These are phyloP conservation scores for Cryptoprocta ferox DNA, from an alignment of 2,797 vertebrate genomes.

Conservation along the genomic window DNA sequence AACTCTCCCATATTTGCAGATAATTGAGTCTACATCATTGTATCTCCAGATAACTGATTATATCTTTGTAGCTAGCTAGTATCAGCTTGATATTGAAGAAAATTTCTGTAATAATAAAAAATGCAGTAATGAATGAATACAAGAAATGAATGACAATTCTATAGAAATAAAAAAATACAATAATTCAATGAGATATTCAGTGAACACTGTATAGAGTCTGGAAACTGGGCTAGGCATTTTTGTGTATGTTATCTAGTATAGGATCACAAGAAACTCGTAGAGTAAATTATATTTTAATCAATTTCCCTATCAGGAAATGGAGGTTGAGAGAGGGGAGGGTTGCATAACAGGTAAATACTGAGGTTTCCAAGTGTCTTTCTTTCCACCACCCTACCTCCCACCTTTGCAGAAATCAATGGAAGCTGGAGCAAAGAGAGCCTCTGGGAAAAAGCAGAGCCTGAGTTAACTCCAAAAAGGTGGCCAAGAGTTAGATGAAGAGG, in stretches of 20 bases:
- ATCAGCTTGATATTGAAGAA: not conserved
- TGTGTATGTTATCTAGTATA: not conserved
- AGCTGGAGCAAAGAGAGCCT: not conserved
- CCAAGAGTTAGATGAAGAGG: not conserved
- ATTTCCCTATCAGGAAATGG: not conserved
- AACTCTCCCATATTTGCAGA: not conserved
- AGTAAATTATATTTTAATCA: not conserved
- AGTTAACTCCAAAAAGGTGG: not conserved
- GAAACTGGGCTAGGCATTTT: not conserved
- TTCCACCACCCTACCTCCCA: not conserved
- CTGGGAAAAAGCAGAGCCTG: not conserved
- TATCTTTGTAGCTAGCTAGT: not conserved
- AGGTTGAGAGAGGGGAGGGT: not conserved
- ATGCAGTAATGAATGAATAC: not conserved
- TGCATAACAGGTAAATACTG: not conserved
- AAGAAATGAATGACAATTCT: slow-evolving; percentile 7
- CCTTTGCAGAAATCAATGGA: slow-evolving; percentile 29
- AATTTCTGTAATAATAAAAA: slow-evolving; percentile 7
- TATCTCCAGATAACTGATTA: not conserved
- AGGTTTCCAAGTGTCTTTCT: not conserved
- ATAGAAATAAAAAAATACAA: not conserved
- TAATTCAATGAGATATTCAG: not conserved
- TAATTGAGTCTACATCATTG: not conserved
- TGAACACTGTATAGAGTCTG: not conserved
- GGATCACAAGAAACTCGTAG: not conserved